phyloP scores from a whole-genome alignment of 2,888 invertebrate species.

The Watsonalla cultraria region DNA sequence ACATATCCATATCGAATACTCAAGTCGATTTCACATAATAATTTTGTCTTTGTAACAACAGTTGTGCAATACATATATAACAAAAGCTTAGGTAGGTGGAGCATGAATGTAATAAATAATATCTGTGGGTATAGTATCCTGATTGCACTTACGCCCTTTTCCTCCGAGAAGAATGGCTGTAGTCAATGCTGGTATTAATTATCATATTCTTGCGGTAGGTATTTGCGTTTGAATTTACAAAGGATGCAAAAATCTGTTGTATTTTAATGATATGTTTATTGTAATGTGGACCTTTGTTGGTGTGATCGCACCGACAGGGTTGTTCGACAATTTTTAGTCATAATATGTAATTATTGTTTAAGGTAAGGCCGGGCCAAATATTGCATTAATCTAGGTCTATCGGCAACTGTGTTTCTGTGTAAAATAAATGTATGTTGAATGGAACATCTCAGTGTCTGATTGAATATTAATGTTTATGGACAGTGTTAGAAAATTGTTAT shows the following conservation, averaged over 20 bases:
- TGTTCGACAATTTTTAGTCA: slow-evolving; percentile 67
- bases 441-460: slow-evolving; percentile 75
- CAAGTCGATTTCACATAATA: slow-evolving; percentile 63
- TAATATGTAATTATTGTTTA: slow-evolving; percentile 74
- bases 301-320: slow-evolving; percentile 32
- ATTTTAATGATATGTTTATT: slow-evolving; percentile 75
- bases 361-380: slow-evolving; percentile 78
- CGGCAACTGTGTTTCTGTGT: slow-evolving; percentile 66
- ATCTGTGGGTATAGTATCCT: background rate
- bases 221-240: slow-evolving; percentile 75
- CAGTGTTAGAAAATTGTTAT: slow-evolving; percentile 80
- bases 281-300: slow-evolving; percentile 43
- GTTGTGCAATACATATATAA: slow-evolving; percentile 75
- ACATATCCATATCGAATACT: slow-evolving; percentile 77
- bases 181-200: background rate
- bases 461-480: slow-evolving; percentile 75
- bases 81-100: slow-evolving; percentile 70
- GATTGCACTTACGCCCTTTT: background rate
- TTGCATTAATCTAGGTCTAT: slow-evolving; percentile 72
- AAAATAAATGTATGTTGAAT: slow-evolving; percentile 56
- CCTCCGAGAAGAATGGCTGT: background rate
- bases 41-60: slow-evolving; percentile 60
- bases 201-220: slow-evolving; percentile 38
- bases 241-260: slow-evolving; percentile 72
- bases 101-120: background rate